Evolutionary conservation across 2,113 vertebrate species (phyloP).

Genomic region (Felis chaus): DNA sequence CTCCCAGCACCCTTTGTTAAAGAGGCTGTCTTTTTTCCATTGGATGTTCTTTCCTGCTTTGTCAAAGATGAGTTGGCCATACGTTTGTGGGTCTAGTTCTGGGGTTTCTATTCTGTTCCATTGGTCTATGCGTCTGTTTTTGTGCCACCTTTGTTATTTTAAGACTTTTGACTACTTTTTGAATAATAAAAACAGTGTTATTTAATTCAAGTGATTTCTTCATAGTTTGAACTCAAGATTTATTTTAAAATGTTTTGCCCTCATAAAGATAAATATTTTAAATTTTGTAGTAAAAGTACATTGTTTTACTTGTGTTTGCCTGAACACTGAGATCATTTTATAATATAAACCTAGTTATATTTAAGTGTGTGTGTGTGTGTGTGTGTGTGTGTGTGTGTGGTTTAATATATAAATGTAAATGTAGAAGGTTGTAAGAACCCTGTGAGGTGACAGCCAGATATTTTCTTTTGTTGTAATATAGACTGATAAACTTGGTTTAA

Average conservation of each 20-base stretch:
- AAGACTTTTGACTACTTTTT: not conserved
- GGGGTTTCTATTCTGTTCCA: no score
- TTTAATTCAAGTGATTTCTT: conserved; percentile 2
- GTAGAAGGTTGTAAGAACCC: not conserved
- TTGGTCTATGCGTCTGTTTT: no score
- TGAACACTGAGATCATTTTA: not conserved
- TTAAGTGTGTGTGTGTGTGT: not conserved
- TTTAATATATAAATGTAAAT: not conserved
- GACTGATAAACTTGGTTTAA: not conserved
- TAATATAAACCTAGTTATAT: conserved; percentile 3
- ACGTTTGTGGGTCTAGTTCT: no score
- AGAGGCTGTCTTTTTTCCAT: no score
- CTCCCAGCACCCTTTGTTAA: no score
- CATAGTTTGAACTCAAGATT: not conserved
- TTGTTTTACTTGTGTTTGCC: not conserved
- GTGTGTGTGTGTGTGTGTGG: not conserved
- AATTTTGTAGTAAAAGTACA: not conserved
- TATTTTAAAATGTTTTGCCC: conserved; percentile 23
- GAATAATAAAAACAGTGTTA: not conserved
- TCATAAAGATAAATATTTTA: conserved; percentile 4
- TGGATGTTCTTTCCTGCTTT: no score
- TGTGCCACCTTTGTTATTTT: not conserved
- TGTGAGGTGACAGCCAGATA: not conserved
- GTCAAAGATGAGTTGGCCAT: no score
- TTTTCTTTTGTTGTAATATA: not conserved